Evolutionary conservation across 2,797 vertebrate genomes (phyloP), one percentile per base, ranked within the genome.

Genomic region (Pogonophryne albipinna): DNA sequence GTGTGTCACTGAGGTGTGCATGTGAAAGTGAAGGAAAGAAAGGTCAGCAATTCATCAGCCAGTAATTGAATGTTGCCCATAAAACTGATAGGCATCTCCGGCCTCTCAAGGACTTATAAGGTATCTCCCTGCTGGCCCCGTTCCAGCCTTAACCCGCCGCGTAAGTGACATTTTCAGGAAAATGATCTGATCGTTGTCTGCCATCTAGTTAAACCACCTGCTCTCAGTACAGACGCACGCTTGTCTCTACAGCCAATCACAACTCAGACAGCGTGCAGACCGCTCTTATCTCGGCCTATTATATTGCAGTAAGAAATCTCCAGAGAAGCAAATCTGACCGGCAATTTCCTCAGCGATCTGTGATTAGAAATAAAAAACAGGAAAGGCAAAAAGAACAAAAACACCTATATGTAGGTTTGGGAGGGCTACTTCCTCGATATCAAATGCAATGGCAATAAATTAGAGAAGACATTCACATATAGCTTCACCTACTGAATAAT

Each of bases 61-160:
- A 52, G 79, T 91, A 89, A 92, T 91, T 91, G 85, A 92, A 93
- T 89, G 91, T 91, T 88, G 62, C 75, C 86, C 74, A 86, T 92
- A 87, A 92, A 89, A 80, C 47, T 63, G 91, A 91, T 87, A 88
- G 65, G 81, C 75, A 92, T 90, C 86, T 85, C 63, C 45, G n/a
- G 85, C 76, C 59, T 77, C 82, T 85, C 79, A 84, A 87, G 87
- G 86, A 85, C 89, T 85, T 75, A 49, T 64, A 77, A 81, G 67
- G 80, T 79, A 71, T 88, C 71, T 84, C 71, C 71, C 66, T 3
- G 7, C 59, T 78, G 79, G 80, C 78, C 47, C 0, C n/a, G 1
- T 65, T 88, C 81, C 88, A 85, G 79, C 50, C 55, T 58, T 20
- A 67, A 57, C 62, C 77, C n/a, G 4, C 57, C 47, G 17, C 67